Evolutionary conservation across 2,113 vertebrate genomes (phyloP).

Genomic region (Catharus bicknelli): DNA sequence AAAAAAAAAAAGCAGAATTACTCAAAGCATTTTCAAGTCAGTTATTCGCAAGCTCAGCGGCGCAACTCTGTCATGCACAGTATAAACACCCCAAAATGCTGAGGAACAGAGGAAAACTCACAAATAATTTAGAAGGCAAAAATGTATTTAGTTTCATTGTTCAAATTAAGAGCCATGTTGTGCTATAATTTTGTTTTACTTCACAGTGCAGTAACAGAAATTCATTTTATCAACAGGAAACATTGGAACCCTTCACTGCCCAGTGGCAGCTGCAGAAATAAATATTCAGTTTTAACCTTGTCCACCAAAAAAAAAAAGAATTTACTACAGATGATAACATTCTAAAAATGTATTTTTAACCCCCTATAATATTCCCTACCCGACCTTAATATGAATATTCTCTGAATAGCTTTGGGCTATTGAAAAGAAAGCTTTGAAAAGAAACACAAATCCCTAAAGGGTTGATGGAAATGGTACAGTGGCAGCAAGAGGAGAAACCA

Average conservation of each 20-base stretch:
- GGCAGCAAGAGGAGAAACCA: neutral
- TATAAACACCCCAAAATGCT: conserved; percentile 10
- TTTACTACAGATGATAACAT: neutral
- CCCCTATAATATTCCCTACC: neutral
- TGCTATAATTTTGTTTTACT: conserved; percentile 21
- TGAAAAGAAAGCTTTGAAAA: neutral
- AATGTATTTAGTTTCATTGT: neutral
- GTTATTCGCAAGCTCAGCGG: conserved; percentile 72
- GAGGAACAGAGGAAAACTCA: neutral
- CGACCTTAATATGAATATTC: neutral
- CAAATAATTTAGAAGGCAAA: conserved; percentile 34
- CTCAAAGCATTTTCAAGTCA: conserved; percentile 69
- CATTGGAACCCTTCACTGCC: conserved; percentile 24
- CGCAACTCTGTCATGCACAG: conserved; percentile 77
- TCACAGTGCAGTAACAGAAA: conserved; percentile 62
- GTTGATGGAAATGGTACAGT: neutral
- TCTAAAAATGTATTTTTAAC: neutral
- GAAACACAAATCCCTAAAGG: neutral
- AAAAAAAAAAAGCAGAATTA: conserved; percentile 77
- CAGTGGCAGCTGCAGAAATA: neutral
- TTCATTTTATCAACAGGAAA: conserved; percentile 26
- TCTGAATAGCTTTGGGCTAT: neutral
- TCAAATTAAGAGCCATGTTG: neutral
- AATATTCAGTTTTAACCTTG: conserved; percentile 49
- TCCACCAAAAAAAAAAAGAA: conserved; percentile 53